Percentiles rank a stretch among this genome's conserved stretches.
Evolutionary conservation across 2,888 invertebrate species (phyloP).

Genomic region (Mesochorus sp.): DNA sequence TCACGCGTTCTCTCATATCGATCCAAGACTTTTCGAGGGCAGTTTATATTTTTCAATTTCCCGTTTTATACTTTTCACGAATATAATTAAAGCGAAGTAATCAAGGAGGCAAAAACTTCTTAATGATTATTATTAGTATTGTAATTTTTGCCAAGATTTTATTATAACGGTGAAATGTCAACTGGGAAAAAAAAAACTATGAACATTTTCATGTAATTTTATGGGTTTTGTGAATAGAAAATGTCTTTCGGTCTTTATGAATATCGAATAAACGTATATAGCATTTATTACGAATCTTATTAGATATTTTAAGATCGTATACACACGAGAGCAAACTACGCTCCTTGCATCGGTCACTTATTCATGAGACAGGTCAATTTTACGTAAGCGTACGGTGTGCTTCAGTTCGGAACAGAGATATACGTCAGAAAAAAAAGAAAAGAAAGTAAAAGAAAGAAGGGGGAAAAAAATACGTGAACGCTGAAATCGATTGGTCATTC

Average conservation of each 20-base stretch:
- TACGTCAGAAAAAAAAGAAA: neutral
- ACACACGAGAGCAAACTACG: neutral
- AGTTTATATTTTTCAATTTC: constrained; percentile 11
- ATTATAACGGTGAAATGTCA: neutral
- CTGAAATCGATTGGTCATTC: neutral
- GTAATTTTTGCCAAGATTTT: neutral
- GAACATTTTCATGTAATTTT: neutral
- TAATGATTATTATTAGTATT: neutral
- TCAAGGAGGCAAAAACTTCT: neutral
- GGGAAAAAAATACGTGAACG: constrained; percentile 47
- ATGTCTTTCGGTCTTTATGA: neutral
- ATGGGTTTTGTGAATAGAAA: neutral
- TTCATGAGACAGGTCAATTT: constrained; percentile 45
- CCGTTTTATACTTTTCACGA: neutral
- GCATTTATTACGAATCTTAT: constrained; percentile 3
- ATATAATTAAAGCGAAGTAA: neutral
- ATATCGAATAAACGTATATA: neutral
- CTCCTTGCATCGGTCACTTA: constrained; percentile 22
- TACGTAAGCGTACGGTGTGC: constrained; percentile 24
- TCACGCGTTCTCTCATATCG: constrained; percentile 4
- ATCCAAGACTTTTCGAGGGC: constrained; percentile 8
- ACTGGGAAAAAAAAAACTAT: neutral
- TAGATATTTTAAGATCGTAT: constrained; percentile 32
- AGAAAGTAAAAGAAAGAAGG: too few species aligned
- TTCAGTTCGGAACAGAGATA: neutral